Evolutionary conservation across 2,797 vertebrate genomes (phyloP).

Genomic region (Erethizon dorsatum): DNA sequence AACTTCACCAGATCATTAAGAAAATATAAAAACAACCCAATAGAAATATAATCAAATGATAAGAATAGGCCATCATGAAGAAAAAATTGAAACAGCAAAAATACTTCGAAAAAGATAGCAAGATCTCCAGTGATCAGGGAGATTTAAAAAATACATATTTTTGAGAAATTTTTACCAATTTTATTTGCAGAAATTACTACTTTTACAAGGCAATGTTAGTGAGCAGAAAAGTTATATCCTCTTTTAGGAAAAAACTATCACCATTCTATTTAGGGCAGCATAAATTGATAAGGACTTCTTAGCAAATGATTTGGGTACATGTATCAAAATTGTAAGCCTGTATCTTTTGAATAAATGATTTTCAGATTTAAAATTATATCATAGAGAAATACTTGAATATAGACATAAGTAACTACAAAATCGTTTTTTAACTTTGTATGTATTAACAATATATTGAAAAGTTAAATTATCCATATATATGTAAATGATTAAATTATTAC

Average conservation of each 20-base stretch:
- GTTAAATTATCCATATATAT: neutral
- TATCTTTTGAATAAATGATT: neutral
- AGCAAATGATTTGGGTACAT: neutral
- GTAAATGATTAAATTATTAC: neutral
- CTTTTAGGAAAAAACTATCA: neutral
- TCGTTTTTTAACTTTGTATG: neutral
- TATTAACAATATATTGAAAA: neutral
- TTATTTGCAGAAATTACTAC: neutral
- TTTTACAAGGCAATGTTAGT: neutral
- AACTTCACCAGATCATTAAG: neutral
- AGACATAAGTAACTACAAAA: neutral
- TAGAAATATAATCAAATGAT: neutral
- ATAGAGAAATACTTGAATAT: neutral
- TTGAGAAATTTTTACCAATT: neutral
- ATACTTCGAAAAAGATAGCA: neutral
- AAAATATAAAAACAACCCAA: neutral
- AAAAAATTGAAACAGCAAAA: constrained; percentile 17
- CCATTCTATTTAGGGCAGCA: neutral
- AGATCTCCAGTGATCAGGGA: neutral
- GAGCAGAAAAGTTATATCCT: neutral
- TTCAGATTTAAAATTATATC: neutral
- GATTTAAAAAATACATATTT: neutral
- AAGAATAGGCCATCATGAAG: neutral
- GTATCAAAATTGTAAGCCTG: neutral
- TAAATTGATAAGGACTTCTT: neutral